These are phyloP conservation scores for Pristionchus exspectatus DNA, from an alignment of 2,888 invertebrate genomes.

Conservation along the genomic window DNA sequence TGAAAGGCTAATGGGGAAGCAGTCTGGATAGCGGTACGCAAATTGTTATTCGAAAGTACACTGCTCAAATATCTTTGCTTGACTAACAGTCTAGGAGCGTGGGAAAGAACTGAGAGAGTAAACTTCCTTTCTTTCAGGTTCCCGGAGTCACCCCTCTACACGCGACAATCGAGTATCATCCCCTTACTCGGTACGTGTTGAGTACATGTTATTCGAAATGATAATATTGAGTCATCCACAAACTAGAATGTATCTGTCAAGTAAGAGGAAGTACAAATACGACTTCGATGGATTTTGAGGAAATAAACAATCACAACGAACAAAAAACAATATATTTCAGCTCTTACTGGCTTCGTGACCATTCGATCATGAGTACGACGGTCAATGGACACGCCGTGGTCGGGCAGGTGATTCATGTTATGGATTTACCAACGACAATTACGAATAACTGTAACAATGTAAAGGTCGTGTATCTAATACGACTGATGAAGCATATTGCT, in stretches of 20 bases:
- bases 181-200: slow-evolving; percentile 25
- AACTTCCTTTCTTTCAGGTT: not conserved
- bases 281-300: not conserved
- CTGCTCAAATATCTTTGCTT: not conserved
- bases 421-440: not conserved
- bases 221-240: not conserved
- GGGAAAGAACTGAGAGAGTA: too few species aligned
- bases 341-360: slow-evolving; percentile 40
- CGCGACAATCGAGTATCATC: slow-evolving; percentile 54
- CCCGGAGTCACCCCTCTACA: slow-evolving; percentile 46
- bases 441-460: not conserved
- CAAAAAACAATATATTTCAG: not conserved
- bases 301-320: not conserved
- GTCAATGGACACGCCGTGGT: slow-evolving; percentile 46
- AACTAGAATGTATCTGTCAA: not conserved
- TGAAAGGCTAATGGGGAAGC: too few species aligned
- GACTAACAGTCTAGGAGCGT: not conserved
- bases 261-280: too few species aligned
- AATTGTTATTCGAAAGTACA: not conserved
- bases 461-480: not conserved
- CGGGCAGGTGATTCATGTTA: slow-evolving; percentile 34
- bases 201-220: not conserved
- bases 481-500: not conserved
- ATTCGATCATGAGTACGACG: slow-evolving; percentile 45
- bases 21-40: not conserved